Base-by-base conservation (phyloP, 2,113 vertebrate genomes). In the Octodon degus region DNA sequence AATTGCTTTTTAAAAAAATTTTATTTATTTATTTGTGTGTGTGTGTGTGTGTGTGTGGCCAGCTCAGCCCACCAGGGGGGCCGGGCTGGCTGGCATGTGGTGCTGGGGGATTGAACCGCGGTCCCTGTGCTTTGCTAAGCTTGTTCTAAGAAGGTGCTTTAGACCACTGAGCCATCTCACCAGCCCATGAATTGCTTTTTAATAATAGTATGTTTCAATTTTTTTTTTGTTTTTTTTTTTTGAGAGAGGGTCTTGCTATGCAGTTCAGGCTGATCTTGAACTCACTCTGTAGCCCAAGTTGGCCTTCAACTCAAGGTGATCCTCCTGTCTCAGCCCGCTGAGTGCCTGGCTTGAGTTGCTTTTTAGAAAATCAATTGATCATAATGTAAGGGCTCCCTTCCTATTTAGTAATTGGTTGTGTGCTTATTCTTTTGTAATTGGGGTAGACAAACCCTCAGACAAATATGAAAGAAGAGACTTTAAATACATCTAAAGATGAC, bases 361-460 rank as follows among this genome's bases (percentile, higher is more conserved):
- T 89, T 85, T 58, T 74, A 1, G 1, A 77, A 94, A 85, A 67
- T 60, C n/a, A 53, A 20, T 25, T 40, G 81, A 37, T 25, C 25
- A 50, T 30, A 34, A 85, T 34, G 0, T 50, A 24, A 86, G 74
- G 25, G 70, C 11, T 58, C 47, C 81, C 16, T 62, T 79, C 63
- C 72, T 92, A 30, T 76, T 80, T 63, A 72, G 63, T 72, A 37
- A 58, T 32, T 55, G 70, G 27, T 47, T 30, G 16, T 67, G 25
- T 65, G 30, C 22, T 86, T 62, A 58, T 86, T 90, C 65, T 95
- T 81, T 86, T 68, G n/a, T 62, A 86, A 90, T 30, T 53, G 20
- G 81, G 81, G 19, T n/a, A 68, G 40, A 32, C 86, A 85, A 86
- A 60, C 13, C 63, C 76, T 70, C 86, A 91, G 70, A 84, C 22